Evolutionary conservation across 2,113 vertebrate genomes (phyloP), one percentile per base, ranked within the genome.

Genomic region (Thalassoma bifasciatum): DNA sequence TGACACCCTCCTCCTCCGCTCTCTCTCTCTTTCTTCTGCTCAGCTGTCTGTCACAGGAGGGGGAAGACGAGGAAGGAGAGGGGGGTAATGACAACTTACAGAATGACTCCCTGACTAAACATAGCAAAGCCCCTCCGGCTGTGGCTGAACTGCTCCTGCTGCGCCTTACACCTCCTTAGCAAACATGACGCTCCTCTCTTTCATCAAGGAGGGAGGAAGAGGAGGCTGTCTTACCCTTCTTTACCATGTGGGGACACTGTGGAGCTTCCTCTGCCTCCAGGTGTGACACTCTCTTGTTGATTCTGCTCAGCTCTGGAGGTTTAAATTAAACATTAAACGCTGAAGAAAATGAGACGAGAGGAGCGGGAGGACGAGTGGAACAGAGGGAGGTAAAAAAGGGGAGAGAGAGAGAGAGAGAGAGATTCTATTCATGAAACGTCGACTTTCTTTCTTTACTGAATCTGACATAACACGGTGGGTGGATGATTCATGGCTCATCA

Each of bases 191-290:
- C 49, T 75, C 38, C 57, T 68, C 63, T 86, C 26, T 40, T 37
- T 57, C 21, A 19, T 22, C 19, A 21, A 14, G 10, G 17, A 11
- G 30, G 30, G 30, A 44, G 42, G 30, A 10, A 0, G 59, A 34
- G 8, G 17, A n/a, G 10, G 22, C 60, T 2, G 17, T 9, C 6
- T 0, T 59, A 12, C 24, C 16, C 10, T 1, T 1, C 0, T 0
- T 10, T 0, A 16, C 87, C 93, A 92, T 79, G 50, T 88, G 93
- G 88, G 83, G 91, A 90, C 52, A 73, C 91, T 93, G 92, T 94
- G 88, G 91, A 78, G 14, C 91, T 87, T 34, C 7, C 44, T 68
- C 47, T 77, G 2, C 44, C 72, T 52, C 46, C 64, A 40, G 26
- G 63, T 23, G 34, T 5, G 22, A 22, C 54, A 4, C 22, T 59